Evolutionary conservation across 1,140 invertebrate species (phyloP).

Genomic region (Marisa cornuarietis): DNA sequence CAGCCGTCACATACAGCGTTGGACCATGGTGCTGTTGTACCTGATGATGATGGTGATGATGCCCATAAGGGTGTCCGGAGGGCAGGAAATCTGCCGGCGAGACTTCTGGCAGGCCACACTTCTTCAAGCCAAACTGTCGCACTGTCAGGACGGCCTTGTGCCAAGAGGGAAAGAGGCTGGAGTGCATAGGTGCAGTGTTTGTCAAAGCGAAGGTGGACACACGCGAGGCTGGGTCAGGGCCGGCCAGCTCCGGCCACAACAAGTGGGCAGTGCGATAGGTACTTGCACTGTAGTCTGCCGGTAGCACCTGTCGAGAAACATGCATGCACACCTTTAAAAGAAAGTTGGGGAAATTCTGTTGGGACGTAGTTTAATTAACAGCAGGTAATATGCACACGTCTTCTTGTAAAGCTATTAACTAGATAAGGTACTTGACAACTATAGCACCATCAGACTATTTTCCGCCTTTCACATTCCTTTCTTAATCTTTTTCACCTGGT

Average conservation of each 20-base stretch:
- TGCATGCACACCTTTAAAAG: no score
- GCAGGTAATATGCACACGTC: no score
- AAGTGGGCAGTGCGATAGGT: constrained; percentile 43
- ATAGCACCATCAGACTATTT: no score
- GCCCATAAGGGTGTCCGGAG: neutral
- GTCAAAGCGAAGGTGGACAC: constrained; percentile 48
- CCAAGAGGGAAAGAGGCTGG: constrained; percentile 44
- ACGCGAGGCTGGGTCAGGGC: constrained; percentile 32
- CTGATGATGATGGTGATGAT: constrained; percentile 1
- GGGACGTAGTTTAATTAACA: no score
- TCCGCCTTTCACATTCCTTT: no score
- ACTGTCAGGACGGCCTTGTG: constrained; percentile 31
- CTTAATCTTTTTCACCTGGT: constrained; percentile 3
- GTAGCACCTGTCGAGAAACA: constrained; percentile 26
- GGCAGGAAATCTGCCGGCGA: constrained; percentile 15
- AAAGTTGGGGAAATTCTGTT: no score
- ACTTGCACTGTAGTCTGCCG: constrained; percentile 34
- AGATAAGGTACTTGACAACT: no score
- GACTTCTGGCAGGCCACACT: constrained; percentile 39
- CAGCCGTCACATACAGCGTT: constrained; percentile 39
- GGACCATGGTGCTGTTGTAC: constrained; percentile 20
- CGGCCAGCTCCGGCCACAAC: constrained; percentile 39
- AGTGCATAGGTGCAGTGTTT: constrained; percentile 48
- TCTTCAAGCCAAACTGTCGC: constrained; percentile 39
- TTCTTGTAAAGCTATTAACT: no score